Evolutionary conservation across 2,888 invertebrate genomes (phyloP).

Genomic region (Trissolcus brochymenae): DNA sequence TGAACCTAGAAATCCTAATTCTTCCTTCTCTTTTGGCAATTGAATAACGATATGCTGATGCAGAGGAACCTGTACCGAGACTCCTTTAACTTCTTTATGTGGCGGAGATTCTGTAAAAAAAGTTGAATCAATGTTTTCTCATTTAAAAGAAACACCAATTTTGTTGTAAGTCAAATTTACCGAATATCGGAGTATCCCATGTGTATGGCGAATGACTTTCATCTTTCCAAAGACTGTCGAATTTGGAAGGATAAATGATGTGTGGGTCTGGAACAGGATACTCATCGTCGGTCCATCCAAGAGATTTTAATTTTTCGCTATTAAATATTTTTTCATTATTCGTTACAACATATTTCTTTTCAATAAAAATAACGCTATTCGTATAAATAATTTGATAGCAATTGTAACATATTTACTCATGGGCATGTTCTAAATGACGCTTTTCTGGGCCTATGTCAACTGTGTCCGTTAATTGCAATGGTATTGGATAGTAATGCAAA

Average conservation of each 20-base stretch:
- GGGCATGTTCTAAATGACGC: constrained; percentile 60
- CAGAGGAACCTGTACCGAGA: constrained; percentile 64
- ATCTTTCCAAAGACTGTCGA: constrained; percentile 36
- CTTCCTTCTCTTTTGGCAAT: constrained; percentile 59
- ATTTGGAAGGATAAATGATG: constrained; percentile 55
- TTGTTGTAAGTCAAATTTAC: constrained; percentile 35
- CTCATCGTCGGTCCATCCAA: constrained; percentile 64
- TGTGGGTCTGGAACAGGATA: constrained; percentile 62
- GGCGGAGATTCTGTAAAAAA: constrained; percentile 26
- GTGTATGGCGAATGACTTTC: constrained; percentile 15
- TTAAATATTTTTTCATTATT: background rate
- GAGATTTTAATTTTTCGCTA: constrained; percentile 61
- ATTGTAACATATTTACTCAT: constrained; percentile 55
- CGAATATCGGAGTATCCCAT: constrained; percentile 46
- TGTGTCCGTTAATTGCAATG: constrained; percentile 56
- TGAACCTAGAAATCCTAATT: constrained; percentile 58
- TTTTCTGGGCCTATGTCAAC: constrained; percentile 57
- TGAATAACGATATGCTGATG: constrained; percentile 66
- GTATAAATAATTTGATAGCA: no score
- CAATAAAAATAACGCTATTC: no score
- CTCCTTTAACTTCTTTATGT: constrained; percentile 17
- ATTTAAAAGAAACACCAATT: background rate
- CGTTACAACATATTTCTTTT: no score
- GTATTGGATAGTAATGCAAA: constrained; percentile 67
- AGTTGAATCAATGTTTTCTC: background rate